Percentiles rank a stretch among this genome's conserved stretches.
Conservation (phyloP, 2,797 vertebrate species). For the Coccyzus lansbergi region DNA sequence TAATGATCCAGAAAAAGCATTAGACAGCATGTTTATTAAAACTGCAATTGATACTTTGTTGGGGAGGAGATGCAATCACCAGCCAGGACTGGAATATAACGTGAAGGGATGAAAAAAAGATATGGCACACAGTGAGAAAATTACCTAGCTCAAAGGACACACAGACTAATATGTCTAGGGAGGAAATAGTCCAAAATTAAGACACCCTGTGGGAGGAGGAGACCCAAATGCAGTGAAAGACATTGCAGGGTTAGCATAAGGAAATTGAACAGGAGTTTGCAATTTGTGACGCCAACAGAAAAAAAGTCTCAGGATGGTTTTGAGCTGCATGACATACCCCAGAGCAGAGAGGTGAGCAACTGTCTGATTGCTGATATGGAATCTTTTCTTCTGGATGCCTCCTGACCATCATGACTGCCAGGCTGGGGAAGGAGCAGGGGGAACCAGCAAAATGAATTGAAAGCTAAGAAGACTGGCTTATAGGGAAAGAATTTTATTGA, state of each 20-base stretch:
- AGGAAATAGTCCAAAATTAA: conserved; percentile 21
- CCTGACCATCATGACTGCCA: fast-evolving
- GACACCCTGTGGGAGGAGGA: background rate
- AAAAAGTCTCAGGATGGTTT: background rate
- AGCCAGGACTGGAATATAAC: conserved; percentile 9
- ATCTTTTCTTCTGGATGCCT: background rate
- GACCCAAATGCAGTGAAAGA: conserved; percentile 29
- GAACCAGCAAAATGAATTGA: background rate
- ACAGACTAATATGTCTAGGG: background rate
- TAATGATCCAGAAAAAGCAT: conserved; percentile 61
- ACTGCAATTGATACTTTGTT: conserved; percentile 8
- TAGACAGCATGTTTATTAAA: conserved; percentile 49
- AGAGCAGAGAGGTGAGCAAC: conserved; percentile 24
- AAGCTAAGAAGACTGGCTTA: background rate
- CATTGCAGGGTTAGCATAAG: conserved; percentile 21
- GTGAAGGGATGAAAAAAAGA: conserved; percentile 28
- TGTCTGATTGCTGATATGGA: background rate
- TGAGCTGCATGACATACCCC: background rate
- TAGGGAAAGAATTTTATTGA: background rate
- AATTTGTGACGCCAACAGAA: conserved; percentile 7
- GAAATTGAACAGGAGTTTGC: conserved; percentile 21
- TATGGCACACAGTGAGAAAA: background rate
- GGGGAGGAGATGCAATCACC: conserved; percentile 25
- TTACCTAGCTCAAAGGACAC: conserved; percentile 8
- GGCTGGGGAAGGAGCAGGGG: background rate